Conservation (phyloP, 2,113 vertebrate species). For the Oriolus oriolus region DNA sequence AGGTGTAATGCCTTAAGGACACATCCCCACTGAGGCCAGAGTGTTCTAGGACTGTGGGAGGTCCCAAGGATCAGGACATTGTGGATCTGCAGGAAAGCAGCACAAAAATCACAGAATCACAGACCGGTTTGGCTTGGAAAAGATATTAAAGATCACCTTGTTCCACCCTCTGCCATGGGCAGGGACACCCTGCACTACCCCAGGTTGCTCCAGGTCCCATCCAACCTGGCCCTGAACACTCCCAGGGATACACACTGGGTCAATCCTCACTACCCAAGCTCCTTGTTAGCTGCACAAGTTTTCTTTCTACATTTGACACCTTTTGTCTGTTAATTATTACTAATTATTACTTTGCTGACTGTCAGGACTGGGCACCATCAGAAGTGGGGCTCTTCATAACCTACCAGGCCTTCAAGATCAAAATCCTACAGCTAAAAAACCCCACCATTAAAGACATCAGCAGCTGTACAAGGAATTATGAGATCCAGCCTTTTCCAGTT, state of each 20-base stretch:
- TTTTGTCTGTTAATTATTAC: background rate
- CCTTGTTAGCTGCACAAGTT: background rate
- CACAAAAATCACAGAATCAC: background rate
- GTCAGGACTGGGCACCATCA: background rate
- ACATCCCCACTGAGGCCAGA: background rate
- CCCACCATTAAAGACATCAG: background rate
- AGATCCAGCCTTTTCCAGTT: background rate
- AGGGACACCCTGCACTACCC: background rate
- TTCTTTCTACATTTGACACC: background rate
- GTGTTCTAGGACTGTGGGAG: background rate
- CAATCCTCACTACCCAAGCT: background rate
- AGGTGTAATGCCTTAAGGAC: background rate
- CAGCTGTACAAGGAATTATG: background rate
- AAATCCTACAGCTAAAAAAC: background rate
- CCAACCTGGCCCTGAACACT: background rate
- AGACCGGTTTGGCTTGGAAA: background rate
- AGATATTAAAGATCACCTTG: background rate
- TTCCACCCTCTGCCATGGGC: background rate
- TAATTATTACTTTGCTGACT: background rate
- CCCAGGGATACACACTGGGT: fast-evolving
- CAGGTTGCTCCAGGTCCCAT: background rate
- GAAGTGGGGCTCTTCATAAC: background rate
- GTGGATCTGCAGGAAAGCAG: background rate
- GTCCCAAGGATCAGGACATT: background rate
- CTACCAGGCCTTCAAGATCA: background rate